phyloP scores from a whole-genome alignment of 2,113 vertebrate genomes.

The Cochlearius cochlearius region DNA sequence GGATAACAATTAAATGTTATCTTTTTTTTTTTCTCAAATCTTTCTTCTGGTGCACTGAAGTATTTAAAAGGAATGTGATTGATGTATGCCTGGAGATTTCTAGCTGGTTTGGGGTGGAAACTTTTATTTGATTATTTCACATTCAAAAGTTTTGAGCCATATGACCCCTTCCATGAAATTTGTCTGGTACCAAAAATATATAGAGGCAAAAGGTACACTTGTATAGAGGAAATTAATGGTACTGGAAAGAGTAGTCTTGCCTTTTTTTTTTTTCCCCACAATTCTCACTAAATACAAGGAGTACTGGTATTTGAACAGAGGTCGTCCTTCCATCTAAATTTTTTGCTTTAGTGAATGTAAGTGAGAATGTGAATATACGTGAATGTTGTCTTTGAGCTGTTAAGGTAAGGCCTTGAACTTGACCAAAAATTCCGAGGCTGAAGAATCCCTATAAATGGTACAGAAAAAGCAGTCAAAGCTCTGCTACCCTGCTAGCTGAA shows the following conservation, averaged over 20 bases:
- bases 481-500: neutral
- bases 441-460: neutral
- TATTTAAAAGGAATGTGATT: neutral
- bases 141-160: neutral
- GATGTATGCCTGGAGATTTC: neutral
- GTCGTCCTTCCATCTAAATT: neutral
- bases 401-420: neutral
- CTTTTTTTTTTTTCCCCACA: neutral
- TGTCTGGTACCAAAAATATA: neutral
- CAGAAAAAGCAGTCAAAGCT: neutral
- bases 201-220: accelerated
- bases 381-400: neutral
- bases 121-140: neutral
- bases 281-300: neutral
- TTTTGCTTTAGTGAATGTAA: neutral
- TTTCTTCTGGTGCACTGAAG: neutral
- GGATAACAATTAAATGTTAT: neutral
- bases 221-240: neutral
- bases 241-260: neutral
- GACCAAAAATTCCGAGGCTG: neutral
- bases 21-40: neutral
- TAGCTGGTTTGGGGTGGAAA: neutral
- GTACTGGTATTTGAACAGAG: neutral
- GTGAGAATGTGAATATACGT: neutral
- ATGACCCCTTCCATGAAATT: neutral